phyloP scores from a whole-genome alignment of 2,888 invertebrate genomes.

The Calameuta idolon region DNA sequence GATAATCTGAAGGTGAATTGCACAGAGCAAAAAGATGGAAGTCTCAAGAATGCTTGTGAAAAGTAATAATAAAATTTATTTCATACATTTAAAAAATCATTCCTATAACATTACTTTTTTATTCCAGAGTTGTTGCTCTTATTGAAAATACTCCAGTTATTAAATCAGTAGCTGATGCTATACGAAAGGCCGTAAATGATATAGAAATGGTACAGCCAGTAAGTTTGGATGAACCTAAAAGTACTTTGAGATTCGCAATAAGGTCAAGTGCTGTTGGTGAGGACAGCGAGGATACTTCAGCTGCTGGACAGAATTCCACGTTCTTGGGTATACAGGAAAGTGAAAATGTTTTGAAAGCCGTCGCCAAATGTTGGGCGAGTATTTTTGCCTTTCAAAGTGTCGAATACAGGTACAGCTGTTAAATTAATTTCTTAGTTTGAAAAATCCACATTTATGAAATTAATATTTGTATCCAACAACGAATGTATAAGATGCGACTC shows the following conservation, averaged over 20 bases:
- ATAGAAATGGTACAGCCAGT: constrained; percentile 63
- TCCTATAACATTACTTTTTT: constrained; percentile 6
- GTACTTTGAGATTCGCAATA: constrained; percentile 72
- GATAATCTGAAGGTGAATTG: constrained; percentile 69
- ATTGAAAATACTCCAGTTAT: constrained; percentile 65
- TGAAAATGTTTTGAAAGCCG: constrained; percentile 70
- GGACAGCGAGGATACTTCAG: constrained; percentile 83
- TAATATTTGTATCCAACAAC: too few relatives aligned
- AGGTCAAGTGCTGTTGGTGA: constrained; percentile 82
- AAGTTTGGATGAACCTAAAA: constrained; percentile 48
- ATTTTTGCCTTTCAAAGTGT: constrained; percentile 82
- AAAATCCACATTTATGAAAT: too few relatives aligned
- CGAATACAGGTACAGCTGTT: constrained; percentile 74
- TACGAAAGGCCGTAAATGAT: constrained; percentile 56
- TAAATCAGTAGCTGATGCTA: constrained; percentile 59
- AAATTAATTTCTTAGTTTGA: background rate
- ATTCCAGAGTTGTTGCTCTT: constrained; percentile 66
- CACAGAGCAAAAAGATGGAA: constrained; percentile 67
- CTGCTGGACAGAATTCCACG: constrained; percentile 88
- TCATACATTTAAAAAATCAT: background rate
- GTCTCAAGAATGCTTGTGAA: constrained; percentile 70
- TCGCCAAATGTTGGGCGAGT: constrained; percentile 86
- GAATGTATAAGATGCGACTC: too few relatives aligned
- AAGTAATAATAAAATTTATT: constrained; percentile 54
- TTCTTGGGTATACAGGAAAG: constrained; percentile 75